Evolutionary conservation across 2,888 invertebrate species (phyloP), one percentile per base, ranked within the genome.

Genomic region (Perizoma affinitatum): DNA sequence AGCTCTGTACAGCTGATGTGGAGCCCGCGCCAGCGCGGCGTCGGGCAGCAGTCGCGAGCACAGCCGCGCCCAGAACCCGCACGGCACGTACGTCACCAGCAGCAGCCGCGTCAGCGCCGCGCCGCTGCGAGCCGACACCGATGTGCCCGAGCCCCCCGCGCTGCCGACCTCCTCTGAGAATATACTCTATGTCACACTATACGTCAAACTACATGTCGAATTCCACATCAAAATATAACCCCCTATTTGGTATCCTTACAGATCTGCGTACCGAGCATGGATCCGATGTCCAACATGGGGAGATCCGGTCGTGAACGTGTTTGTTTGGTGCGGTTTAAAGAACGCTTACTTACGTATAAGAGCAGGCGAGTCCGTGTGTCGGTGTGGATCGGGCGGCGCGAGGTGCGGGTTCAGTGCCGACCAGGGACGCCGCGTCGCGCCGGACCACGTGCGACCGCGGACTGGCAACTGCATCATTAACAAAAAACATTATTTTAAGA

Each of bases 41-140:
- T 99, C 99, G 0, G 98, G 98, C 58, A 99, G 89, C 63, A 98
- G 95, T n/a, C 99, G 91, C 0, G 98, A 97, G 65, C 98, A 96
- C 33, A 99, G 94, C 1, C 99, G 93, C 0, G 99, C 97, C 99
- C 99, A 99, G 91, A 99, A 99, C 0, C 99, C 99, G 67, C 97
- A 96, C 0, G 99, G 99, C 81, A 99, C 98, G 89, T 99, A 99
- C 0, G 98, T 98, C 95, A 99, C 96, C 7, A 99, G 94, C 9
- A 99, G 92, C 55, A 99, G 92, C 0, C 98, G 93, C 0, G 96
- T 94, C 47, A 96, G 93, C 0, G 95, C 91, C 47, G 93, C 93
- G 54, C 93, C 94, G 6, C 93, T 93, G 5, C 94, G 82, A 0
- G 76, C 82, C 0, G 67, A 64, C 22, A 84, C 63, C 0, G 68